Base-by-base conservation (phyloP, 2,888 invertebrate species). In the Lasioglossum pauxillum region DNA sequence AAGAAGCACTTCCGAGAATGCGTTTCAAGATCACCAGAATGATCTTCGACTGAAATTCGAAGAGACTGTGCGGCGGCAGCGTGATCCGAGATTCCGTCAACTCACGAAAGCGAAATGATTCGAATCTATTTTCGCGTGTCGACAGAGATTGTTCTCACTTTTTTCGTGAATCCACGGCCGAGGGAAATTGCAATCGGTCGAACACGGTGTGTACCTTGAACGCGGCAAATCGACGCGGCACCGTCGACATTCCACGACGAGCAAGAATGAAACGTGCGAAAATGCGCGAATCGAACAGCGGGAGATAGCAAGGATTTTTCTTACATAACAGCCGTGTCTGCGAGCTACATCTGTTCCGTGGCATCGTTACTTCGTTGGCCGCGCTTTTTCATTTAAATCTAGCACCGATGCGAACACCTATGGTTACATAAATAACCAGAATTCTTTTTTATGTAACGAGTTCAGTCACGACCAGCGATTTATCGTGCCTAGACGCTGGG, bases 381-480 rank as follows among this genome's bases (percentile, higher is more conserved):
- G 46, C 38, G 71, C 60, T 76, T 75, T 49, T 41, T 49, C 53
- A 38, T 73, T 83, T 44, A 12, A 73, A 82, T 7, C 49, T 23
- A 49, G 46, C 49, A 46, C 31, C 49, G 38, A 71, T 78, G 67
- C n/a, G 12, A 53, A 53, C 23, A 27, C 49, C 53, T 38, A 27
- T 31, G n/a, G 67, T 69, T 78, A 71, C 57, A 72, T 69, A 60
- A 84, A 74, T 78, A 69, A 69, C 27, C 14, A 57, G 73, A 27
- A 31, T 16, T 23, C 38, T 60, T 77, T 44, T 84, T 83, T 84
- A 84, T 84, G 57, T 83, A 84, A 84, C 73, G n/a, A 53, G 53
- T 64, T 35, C 44, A 69, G 23, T 12, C 38, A 41, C 23, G 10
- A 10, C 38, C 12, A 41, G 35, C 38, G 38, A 41, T 69, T 38